Evolutionary conservation across 2,888 invertebrate species (phyloP).

Genomic region (Eupithecia subumbrata): DNA sequence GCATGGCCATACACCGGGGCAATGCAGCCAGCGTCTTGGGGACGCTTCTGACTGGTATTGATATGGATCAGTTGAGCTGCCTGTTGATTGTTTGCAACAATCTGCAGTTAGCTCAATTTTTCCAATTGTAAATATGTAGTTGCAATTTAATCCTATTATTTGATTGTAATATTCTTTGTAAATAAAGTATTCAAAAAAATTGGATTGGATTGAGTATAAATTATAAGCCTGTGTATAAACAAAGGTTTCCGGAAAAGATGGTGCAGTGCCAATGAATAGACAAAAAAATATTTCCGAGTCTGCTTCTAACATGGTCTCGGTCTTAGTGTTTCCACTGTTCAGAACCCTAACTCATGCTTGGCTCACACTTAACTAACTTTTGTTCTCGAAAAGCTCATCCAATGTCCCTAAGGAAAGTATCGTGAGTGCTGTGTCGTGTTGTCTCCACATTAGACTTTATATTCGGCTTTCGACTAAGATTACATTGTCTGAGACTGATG

Average conservation of each 20-base stretch:
- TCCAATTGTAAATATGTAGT: no score
- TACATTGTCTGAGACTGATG: slow-evolving; percentile 4
- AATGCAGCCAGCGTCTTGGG: no score
- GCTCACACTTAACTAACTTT: not conserved
- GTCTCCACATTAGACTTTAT: slow-evolving; percentile 19
- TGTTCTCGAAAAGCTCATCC: not conserved
- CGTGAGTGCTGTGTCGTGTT: slow-evolving; percentile 32
- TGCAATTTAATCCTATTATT: no score
- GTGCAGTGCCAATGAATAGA: not conserved
- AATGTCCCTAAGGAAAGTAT: slow-evolving; percentile 5
- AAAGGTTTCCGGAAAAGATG: not conserved
- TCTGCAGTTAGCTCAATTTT: no score
- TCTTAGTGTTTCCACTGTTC: not conserved
- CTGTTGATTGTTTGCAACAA: no score
- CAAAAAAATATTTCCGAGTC: not conserved
- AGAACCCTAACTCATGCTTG: not conserved
- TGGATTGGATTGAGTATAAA: not conserved
- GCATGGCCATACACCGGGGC: no score
- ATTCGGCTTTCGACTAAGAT: slow-evolving; percentile 21
- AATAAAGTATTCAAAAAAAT: no score
- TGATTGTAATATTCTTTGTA: no score
- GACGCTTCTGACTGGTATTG: no score
- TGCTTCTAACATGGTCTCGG: not conserved
- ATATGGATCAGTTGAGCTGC: no score
- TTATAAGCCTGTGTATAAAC: no score